Evolutionary conservation across 1,140 invertebrate species (phyloP).

Genomic region (Drosophila bipectinata): DNA sequence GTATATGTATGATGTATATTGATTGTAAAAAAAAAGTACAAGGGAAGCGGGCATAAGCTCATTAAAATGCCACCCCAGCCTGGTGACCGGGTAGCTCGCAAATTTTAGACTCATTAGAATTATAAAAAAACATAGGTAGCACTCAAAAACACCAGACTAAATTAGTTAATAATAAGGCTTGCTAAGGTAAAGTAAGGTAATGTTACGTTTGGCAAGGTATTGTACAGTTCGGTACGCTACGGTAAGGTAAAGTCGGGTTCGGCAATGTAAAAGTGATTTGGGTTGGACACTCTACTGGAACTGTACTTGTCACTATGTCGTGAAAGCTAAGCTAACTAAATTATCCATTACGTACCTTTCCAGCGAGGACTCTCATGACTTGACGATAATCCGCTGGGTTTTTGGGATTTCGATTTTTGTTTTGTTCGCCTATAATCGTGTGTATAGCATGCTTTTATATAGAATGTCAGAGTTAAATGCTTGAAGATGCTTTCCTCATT

Average conservation of each 20-base stretch:
- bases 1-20: neutral
- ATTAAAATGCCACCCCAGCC: neutral
- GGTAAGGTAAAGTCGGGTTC: neutral
- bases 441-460: neutral
- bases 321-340: conserved; percentile 1
- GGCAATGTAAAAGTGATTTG: neutral
- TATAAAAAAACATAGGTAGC: neutral
- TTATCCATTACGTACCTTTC: neutral
- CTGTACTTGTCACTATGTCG: neutral
- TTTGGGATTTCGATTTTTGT: neutral
- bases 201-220: neutral
- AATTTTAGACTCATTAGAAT: neutral
- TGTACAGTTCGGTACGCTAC: neutral
- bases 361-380: too few species aligned
- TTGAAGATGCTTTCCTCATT: too few species aligned
- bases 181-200: conserved; percentile 1
- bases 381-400: neutral
- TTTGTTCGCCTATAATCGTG: neutral
- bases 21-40: neutral
- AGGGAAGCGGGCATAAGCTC: neutral
- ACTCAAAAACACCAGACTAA: neutral
- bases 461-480: conserved; percentile 26
- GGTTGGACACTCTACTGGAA: neutral
- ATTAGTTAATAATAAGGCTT: neutral
- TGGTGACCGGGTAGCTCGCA: neutral